Conservation (phyloP, 2,888 invertebrate species). For the Apamea crenata region DNA sequence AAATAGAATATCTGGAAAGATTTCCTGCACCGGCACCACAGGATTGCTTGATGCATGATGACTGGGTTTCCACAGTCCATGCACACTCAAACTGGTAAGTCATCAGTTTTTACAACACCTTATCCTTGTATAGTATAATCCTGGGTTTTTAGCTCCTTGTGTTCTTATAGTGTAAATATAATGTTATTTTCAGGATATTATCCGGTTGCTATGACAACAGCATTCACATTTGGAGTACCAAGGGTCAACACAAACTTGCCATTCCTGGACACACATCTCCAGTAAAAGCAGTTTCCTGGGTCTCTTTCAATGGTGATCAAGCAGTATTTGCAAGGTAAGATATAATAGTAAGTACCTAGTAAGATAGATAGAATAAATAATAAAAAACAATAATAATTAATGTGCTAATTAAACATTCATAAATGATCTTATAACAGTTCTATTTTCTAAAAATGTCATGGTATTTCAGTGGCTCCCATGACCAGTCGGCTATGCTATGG, state of each 20-base stretch:
- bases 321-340: constrained; percentile 93
- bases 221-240: constrained; percentile 96
- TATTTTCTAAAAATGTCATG: background rate
- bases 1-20: constrained; percentile 97
- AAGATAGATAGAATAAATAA: background rate
- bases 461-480: constrained; percentile 94
- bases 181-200: constrained; percentile 92
- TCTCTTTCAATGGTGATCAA: constrained; percentile 91
- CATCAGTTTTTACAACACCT: background rate
- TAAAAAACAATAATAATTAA: background rate
- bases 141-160: background rate
- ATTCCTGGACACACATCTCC: constrained; percentile 97
- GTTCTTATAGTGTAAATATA: background rate
- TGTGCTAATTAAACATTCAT: background rate
- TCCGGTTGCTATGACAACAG: constrained; percentile 98
- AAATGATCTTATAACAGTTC: background rate
- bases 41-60: constrained; percentile 98
- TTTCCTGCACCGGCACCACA: constrained; percentile 98
- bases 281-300: constrained; percentile 97
- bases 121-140: background rate
- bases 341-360: too few species aligned
- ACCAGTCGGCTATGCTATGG: constrained; percentile 97
- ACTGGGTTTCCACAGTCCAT: constrained; percentile 98
- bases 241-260: constrained; percentile 95
- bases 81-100: constrained; percentile 92